Percentiles rank a stretch among this genome's conserved stretches.
phyloP scores from a whole-genome alignment of 2,113 vertebrate species.

The Rhabdornis inornatus region DNA sequence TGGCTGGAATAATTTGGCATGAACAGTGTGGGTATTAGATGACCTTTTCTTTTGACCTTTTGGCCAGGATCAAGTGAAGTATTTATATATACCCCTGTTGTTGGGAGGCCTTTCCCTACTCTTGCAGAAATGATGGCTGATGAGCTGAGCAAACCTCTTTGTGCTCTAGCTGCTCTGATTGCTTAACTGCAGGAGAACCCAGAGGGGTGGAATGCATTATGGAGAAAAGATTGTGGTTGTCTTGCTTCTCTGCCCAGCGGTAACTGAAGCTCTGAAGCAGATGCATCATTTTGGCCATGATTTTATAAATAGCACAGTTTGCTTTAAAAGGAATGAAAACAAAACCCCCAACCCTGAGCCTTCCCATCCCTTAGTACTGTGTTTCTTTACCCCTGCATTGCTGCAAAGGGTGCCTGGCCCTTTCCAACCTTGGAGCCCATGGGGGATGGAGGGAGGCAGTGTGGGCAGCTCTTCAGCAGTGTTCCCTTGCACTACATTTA shows the following conservation, averaged over 20 bases:
- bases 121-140: background rate
- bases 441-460: accelerated
- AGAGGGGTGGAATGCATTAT: background rate
- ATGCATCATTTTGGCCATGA: background rate
- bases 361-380: background rate
- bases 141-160: background rate
- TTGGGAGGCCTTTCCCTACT: background rate
- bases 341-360: background rate
- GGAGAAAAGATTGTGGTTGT: background rate
- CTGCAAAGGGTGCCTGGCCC: background rate
- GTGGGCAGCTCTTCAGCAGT: background rate
- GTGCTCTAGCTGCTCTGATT: background rate
- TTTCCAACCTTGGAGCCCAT: background rate
- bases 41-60: conserved; percentile 43
- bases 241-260: background rate
- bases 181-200: background rate
- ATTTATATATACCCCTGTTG: conserved; percentile 30
- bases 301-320: conserved; percentile 20
- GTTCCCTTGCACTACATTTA: background rate
- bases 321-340: background rate
- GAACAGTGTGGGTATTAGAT: background rate
- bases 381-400: background rate
- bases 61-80: background rate
- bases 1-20: conserved; percentile 14
- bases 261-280: background rate